Evolutionary conservation across 2,888 invertebrate species (phyloP).

Genomic region (Selenia dentaria): DNA sequence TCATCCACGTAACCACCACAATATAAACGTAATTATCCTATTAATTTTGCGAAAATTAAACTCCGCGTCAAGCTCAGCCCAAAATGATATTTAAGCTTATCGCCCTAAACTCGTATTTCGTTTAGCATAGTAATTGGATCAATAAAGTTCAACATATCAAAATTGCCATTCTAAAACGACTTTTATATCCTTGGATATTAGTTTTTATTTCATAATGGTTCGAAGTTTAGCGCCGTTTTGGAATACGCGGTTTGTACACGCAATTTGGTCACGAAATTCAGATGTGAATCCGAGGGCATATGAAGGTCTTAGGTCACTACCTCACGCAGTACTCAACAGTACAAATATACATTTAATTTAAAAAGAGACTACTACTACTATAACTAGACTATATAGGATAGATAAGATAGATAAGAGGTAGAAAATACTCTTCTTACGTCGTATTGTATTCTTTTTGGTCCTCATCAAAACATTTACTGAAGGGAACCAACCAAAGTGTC

Average conservation of each 20-base stretch:
- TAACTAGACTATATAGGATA: too few species aligned
- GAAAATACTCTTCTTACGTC: too few species aligned
- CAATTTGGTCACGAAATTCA: conserved; percentile 49
- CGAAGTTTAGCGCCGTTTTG: conserved; percentile 30
- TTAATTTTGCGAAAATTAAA: conserved; percentile 48
- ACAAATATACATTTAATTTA: too few species aligned
- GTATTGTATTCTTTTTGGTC: too few species aligned
- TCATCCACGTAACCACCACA: conserved; percentile 14
- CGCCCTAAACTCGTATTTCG: conserved; percentile 1
- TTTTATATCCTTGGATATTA: conserved; percentile 24
- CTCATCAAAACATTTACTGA: too few species aligned
- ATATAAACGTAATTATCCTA: conserved; percentile 31
- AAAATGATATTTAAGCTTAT: neutral
- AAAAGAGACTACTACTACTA: too few species aligned
- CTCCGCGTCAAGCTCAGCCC: neutral
- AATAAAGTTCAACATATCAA: conserved; percentile 9
- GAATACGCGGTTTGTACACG: conserved; percentile 44
- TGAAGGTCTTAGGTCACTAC: conserved; percentile 11
- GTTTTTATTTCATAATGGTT: conserved; percentile 28
- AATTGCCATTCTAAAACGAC: conserved; percentile 20
- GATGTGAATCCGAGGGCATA: conserved; percentile 15
- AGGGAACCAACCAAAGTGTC: too few species aligned
- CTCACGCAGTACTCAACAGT: too few species aligned
- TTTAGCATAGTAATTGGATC: neutral
- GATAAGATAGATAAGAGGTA: too few species aligned